phyloP scores from a whole-genome alignment of 1,140 invertebrate genomes.

The Agrilus planipennis region DNA sequence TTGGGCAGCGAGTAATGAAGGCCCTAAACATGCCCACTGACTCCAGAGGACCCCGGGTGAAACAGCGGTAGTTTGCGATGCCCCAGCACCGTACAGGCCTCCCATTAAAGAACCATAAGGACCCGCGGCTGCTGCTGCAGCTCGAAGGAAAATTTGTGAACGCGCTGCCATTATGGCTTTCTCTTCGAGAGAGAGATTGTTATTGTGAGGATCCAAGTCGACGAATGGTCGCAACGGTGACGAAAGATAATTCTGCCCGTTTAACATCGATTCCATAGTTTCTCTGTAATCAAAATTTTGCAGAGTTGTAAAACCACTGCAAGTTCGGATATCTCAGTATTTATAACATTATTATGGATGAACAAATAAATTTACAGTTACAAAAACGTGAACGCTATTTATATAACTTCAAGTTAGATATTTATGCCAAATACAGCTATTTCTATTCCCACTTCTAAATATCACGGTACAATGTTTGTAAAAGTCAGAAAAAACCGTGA shows the following conservation, averaged over 20 bases:
- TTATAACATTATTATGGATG: too few species aligned
- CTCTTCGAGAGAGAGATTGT: conserved; percentile 61
- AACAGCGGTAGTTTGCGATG: conserved; percentile 23
- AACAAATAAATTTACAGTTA: too few species aligned
- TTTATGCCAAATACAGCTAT: too few species aligned
- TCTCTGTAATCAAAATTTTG: conserved; percentile 48
- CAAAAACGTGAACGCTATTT: too few species aligned
- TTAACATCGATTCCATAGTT: conserved; percentile 72
- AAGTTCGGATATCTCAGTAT: too few species aligned
- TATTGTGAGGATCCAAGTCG: conserved; percentile 54
- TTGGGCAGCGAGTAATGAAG: conserved; percentile 35
- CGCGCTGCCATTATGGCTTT: conserved; percentile 58
- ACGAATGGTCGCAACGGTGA: conserved; percentile 58
- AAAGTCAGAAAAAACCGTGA: too few species aligned
- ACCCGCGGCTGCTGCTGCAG: conserved; percentile 45
- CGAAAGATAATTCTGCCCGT: conserved; percentile 61
- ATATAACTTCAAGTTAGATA: too few species aligned
- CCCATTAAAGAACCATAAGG: conserved; percentile 40
- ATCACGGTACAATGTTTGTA: too few species aligned
- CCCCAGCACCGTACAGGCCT: conserved; percentile 40
- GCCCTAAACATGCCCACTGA: conserved; percentile 48
- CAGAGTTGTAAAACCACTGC: too few species aligned
- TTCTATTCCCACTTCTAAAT: too few species aligned
- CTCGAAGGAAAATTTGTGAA: conserved; percentile 52
- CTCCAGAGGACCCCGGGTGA: conserved; percentile 42